A percentile compares a stretch with the other conserved stretches of the same genome.
Conservation (phyloP, 2,113 vertebrate species). For the Dolichotis patagonum region DNA sequence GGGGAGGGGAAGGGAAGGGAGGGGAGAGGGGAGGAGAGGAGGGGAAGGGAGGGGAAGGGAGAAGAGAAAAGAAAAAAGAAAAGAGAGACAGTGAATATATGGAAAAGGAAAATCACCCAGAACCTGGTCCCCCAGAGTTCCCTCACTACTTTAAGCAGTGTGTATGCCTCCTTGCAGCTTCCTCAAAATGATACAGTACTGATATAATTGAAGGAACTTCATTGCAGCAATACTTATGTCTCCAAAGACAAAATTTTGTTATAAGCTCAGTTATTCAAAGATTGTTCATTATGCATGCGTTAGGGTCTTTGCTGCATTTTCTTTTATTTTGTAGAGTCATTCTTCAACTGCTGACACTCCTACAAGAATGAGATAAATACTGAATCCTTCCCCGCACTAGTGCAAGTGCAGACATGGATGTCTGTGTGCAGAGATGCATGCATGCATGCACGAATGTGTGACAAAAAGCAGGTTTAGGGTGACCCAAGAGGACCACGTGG, state of each 20-base stretch:
- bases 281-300: neutral
- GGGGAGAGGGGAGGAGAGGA: too few species aligned
- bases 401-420: neutral
- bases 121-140: neutral
- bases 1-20: too few species aligned
- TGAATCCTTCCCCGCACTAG: neutral
- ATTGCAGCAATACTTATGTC: neutral
- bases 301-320: neutral
- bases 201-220: neutral
- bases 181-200: neutral
- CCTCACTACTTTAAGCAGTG: neutral
- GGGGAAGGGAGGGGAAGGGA: too few species aligned
- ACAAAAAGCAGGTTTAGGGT: neutral
- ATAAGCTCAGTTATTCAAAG: neutral
- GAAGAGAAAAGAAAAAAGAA: too few species aligned
- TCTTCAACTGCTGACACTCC: neutral
- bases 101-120: neutral
- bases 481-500: neutral
- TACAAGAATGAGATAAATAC: neutral
- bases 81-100: neutral
- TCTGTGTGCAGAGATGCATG: neutral
- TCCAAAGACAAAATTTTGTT: neutral
- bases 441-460: neutral
- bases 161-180: neutral
- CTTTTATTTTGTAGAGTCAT: neutral